Evolutionary conservation across 2,797 vertebrate genomes (phyloP).

Genomic region (Enteromius treurensis): DNA sequence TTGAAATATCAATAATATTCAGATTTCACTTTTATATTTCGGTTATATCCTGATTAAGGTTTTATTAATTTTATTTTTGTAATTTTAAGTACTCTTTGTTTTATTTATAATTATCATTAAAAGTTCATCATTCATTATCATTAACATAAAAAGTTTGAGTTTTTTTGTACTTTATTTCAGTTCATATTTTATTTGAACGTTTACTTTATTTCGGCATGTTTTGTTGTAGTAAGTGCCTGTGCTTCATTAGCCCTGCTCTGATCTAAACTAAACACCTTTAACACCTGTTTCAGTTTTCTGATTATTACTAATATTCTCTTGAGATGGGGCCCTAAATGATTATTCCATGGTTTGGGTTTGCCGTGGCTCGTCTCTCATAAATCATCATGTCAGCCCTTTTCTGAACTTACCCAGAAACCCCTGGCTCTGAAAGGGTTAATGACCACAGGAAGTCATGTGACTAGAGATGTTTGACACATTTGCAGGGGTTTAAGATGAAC

Average conservation of each 20-base stretch:
- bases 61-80: not conserved
- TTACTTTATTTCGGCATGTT: not conserved
- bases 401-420: slow-evolving; percentile 18
- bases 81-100: not conserved
- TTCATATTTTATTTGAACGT: not conserved
- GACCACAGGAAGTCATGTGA: slow-evolving; percentile 3
- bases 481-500: not conserved
- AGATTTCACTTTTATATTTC: too few relatives aligned
- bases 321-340: not conserved
- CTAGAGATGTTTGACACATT: not conserved
- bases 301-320: not conserved
- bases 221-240: not conserved
- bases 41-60: too few relatives aligned
- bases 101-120: not conserved
- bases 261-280: not conserved
- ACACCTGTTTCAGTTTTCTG: not conserved
- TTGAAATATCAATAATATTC: too few relatives aligned
- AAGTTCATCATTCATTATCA: not conserved
- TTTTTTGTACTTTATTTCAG: not conserved
- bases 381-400: not conserved
- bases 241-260: not conserved
- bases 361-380: not conserved
- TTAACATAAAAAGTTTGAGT: too few relatives aligned
- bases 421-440: slow-evolving; percentile 9
- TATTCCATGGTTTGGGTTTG: not conserved